Conservation (phyloP, 2,797 vertebrate genomes). For the Diglossa cyanea region DNA sequence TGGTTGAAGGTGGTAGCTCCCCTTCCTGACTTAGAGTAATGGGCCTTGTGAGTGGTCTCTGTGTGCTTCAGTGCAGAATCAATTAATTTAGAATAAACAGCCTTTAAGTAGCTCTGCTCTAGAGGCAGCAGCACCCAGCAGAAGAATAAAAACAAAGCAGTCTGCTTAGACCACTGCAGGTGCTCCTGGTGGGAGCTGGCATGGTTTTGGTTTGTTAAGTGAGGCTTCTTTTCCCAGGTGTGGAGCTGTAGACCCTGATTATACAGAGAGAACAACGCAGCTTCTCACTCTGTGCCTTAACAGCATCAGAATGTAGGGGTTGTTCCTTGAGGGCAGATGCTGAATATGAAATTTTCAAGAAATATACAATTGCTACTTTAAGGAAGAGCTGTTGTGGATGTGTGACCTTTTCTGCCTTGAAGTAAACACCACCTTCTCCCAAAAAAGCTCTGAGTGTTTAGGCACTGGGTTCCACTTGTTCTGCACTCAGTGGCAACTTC, state of each 20-base stretch:
- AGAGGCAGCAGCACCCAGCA: not conserved
- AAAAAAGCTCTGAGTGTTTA: not conserved
- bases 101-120: not conserved
- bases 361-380: not conserved
- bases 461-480: not conserved
- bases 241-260: not conserved
- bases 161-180: not conserved
- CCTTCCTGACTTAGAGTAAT: not conserved
- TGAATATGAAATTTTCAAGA: not conserved
- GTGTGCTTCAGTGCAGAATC: not conserved
- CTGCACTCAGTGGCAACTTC: not conserved
- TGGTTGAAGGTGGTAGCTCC: not conserved
- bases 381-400: not conserved
- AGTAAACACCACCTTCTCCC: not conserved
- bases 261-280: rapidly evolving
- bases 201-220: not conserved
- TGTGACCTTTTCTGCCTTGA: not conserved
- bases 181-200: not conserved
- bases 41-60: not conserved
- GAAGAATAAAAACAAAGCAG: not conserved
- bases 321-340: not conserved
- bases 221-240: not conserved
- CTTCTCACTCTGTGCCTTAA: not conserved
- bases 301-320: not conserved
- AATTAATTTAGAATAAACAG: not conserved